A percentile compares a stretch with the other conserved stretches of the same genome.
These are phyloP conservation scores for Lasioglossum malachurum DNA, from an alignment of 2,888 invertebrate species.

Conservation along the genomic window DNA sequence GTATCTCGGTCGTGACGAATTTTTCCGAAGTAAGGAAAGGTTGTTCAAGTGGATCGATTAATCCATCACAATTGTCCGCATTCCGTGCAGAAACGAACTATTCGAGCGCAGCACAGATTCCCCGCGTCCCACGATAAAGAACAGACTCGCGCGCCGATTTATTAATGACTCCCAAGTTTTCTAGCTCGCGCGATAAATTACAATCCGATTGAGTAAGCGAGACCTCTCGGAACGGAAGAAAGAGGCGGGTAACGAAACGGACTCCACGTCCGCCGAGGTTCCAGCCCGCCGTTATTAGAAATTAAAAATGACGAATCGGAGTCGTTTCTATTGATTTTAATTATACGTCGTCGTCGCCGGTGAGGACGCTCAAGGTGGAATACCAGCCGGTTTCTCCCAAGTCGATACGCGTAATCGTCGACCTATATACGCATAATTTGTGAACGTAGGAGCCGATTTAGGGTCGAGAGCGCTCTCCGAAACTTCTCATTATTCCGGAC, in stretches of 20 bases:
- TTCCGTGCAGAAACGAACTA: constrained; percentile 8
- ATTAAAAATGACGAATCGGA: constrained; percentile 61
- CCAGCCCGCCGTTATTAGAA: constrained; percentile 49
- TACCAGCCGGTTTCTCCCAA: constrained; percentile 13
- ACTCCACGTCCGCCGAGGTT: constrained; percentile 47
- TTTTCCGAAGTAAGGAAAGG: constrained; percentile 8
- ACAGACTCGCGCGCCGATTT: constrained; percentile 55
- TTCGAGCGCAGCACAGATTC: constrained; percentile 42
- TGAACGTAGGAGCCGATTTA: constrained; percentile 35
- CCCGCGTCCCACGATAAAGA: constrained; percentile 40
- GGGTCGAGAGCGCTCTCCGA: constrained; percentile 27
- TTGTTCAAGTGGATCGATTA: neutral
- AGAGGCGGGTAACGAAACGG: constrained; percentile 26
- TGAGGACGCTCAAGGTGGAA: neutral
- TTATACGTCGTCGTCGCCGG: constrained; percentile 47
- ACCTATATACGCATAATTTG: constrained; percentile 56
- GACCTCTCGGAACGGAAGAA: constrained; percentile 31
- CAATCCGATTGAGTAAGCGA: constrained; percentile 59
- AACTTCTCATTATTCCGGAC: constrained; percentile 37
- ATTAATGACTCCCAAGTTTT: constrained; percentile 63
- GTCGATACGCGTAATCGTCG: constrained; percentile 34
- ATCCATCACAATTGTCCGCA: constrained; percentile 14
- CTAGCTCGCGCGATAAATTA: constrained; percentile 70
- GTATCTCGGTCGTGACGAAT: neutral
- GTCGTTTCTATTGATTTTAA: constrained; percentile 66